Evolutionary conservation across 2,113 vertebrate species (phyloP).

Genomic region (Trinectes maculatus): DNA sequence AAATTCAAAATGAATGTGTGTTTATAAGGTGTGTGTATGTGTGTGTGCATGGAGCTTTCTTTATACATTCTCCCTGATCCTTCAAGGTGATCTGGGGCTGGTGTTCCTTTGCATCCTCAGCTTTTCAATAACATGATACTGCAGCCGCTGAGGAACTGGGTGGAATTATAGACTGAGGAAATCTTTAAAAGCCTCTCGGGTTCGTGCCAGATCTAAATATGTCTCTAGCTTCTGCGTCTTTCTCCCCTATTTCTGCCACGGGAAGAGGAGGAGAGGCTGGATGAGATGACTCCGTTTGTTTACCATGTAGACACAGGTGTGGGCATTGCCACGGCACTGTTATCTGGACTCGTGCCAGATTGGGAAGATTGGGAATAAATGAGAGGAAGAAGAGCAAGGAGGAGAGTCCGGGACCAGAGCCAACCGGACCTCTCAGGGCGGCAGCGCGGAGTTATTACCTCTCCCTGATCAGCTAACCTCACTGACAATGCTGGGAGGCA

Average conservation of each 20-base stretch:
- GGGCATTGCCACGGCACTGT: constrained; percentile 33
- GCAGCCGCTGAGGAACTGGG: constrained; percentile 37
- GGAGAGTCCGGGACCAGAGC: constrained; percentile 41
- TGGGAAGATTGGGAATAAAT: constrained; percentile 51
- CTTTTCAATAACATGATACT: constrained; percentile 50
- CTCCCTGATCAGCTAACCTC: constrained; percentile 49
- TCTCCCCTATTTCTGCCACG: constrained; percentile 26
- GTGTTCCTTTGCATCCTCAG: constrained; percentile 23
- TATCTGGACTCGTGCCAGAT: constrained; percentile 49
- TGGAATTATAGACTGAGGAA: constrained; percentile 51
- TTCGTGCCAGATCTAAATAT: constrained; percentile 50
- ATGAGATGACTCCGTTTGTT: constrained; percentile 54
- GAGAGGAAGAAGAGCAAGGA: constrained; percentile 47
- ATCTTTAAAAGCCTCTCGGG: constrained; percentile 63
- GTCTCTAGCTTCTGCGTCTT: constrained; percentile 2
- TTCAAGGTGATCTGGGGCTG: constrained; percentile 51
- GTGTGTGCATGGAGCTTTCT: not conserved
- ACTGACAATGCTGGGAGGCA: constrained; percentile 42
- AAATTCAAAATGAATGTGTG: not conserved
- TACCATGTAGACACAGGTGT: constrained; percentile 55
- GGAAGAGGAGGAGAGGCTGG: not conserved
- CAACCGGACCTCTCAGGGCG: constrained; percentile 42
- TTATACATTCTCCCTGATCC: constrained; percentile 2
- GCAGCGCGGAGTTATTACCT: constrained; percentile 57
- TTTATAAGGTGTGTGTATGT: not conserved